Base-by-base conservation (phyloP, 2,888 invertebrate species). In the Meiosimyza decipiens region DNA sequence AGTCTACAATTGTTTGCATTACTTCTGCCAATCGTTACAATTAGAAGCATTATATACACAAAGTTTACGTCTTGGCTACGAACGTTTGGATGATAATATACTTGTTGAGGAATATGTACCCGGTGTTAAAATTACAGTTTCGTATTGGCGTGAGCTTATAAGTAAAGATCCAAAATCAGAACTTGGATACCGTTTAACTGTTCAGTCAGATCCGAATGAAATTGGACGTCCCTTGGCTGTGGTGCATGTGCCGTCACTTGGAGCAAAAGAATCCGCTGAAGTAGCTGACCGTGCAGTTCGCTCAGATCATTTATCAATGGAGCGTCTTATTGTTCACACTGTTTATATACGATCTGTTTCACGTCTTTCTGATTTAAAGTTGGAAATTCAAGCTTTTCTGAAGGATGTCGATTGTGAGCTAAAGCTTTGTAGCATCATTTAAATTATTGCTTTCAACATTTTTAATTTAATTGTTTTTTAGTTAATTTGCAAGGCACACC, bases 21-120 rank as follows among this genome's bases (percentile, higher is more conserved):
- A 93, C 83, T 98, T 99, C 87, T 97, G 98, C 83, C 96, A 98
- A 82, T 95, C 97, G 0, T 89, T 99, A 47, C 99, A 99, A 82
- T 88, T 99, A 49, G 98, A 98, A 87, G 93, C 93, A 7, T 88
- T 96, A 5, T 95, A 95, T 83, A 95, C 95, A 1, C 95, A 98
- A 88, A 95, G 96, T 0, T 88, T 96, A 80, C 90, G 97, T 63
- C 88, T 99, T 64, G 95, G 96, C 81, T 90, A 94, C 59, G 97
- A 97, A 82, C 91, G 98, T 9, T 88, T 98, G 28, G 94, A 96
- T 74, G 94, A 94, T 78, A 96, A 97, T 83, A 91, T 96, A 72
- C 93, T 93, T 81, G 94, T 96, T 6, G 97, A 97, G 82, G 95
- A 96, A 83, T 98, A 98, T 84, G 90, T 92, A 47, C 94, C 96